Percentiles rank a stretch among this genome's conserved stretches.
These are phyloP conservation scores for Drosophila rufa DNA, from an alignment of 1,140 invertebrate species.

Conservation along the genomic window DNA sequence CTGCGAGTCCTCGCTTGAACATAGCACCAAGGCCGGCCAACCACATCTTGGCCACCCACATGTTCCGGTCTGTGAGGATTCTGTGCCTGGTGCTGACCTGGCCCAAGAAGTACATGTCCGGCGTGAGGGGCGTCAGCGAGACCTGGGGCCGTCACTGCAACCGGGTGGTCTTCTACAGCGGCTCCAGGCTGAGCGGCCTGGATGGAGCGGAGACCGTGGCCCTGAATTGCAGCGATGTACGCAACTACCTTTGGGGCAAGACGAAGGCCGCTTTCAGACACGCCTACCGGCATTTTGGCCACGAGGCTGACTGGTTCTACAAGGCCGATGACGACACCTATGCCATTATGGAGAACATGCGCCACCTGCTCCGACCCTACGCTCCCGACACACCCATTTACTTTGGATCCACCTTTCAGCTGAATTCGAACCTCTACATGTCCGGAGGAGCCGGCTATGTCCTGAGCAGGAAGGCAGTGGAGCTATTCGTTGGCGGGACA, in stretches of 20 bases:
- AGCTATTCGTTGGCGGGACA: conserved; percentile 90
- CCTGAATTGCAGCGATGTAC: conserved; percentile 92
- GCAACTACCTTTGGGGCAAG: conserved; percentile 96
- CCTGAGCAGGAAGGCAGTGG: conserved; percentile 90
- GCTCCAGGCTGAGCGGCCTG: conserved; percentile 92
- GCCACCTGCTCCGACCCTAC: conserved; percentile 93
- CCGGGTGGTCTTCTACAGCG: conserved; percentile 94
- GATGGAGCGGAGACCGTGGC: conserved; percentile 89
- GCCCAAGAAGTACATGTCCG: conserved; percentile 91
- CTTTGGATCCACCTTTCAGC: conserved; percentile 94
- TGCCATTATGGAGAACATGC: conserved; percentile 96
- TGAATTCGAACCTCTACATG: conserved; percentile 94
- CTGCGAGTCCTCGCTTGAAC: not conserved
- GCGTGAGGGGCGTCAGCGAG: conserved; percentile 96
- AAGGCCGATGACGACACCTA: conserved; percentile 98
- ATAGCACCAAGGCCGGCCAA: conserved; percentile 3
- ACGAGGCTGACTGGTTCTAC: conserved; percentile 96
- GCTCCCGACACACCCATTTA: conserved; percentile 90
- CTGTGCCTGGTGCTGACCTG: conserved; percentile 95
- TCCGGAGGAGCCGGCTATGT: conserved; percentile 97
- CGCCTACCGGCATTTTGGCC: conserved; percentile 92
- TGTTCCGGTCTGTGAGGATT: conserved; percentile 88
- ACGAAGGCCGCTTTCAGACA: conserved; percentile 97
- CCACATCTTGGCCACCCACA: conserved; percentile 85
- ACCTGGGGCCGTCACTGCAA: conserved; percentile 98